Conservation (phyloP, 2,113 vertebrate species). For the Megalops atlanticus region DNA sequence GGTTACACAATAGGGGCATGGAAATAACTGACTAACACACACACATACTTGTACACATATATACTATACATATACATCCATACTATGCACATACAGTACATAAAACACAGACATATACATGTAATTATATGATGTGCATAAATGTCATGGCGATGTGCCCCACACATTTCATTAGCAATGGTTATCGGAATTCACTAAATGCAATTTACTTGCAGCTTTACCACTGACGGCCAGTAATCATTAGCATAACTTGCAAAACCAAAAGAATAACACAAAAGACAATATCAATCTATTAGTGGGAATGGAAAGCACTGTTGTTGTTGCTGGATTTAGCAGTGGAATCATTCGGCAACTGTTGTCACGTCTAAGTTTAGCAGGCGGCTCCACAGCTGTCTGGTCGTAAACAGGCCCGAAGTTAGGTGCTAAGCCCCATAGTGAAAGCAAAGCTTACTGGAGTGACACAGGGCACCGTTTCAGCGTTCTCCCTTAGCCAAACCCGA, state of each 20-base stretch:
- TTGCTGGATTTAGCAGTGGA: slow-evolving; percentile 65
- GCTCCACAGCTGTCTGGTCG: slow-evolving; percentile 67
- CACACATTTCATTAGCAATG: background rate
- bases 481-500: slow-evolving; percentile 65
- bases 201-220: background rate
- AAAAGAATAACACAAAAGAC: slow-evolving; percentile 63
- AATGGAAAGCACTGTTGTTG: slow-evolving; percentile 59
- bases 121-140: too few relatives aligned
- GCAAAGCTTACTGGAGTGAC: slow-evolving; percentile 72
- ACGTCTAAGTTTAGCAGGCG: slow-evolving; percentile 72
- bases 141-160: too few relatives aligned
- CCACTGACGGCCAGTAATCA: slow-evolving; percentile 57
- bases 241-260: slow-evolving; percentile 70
- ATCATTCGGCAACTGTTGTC: slow-evolving; percentile 73
- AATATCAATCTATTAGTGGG: slow-evolving; percentile 67
- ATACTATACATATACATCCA: background rate
- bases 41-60: background rate
- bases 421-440: slow-evolving; percentile 74
- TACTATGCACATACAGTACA: too few relatives aligned
- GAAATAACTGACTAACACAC: background rate
- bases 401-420: slow-evolving; percentile 67
- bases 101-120: too few relatives aligned
- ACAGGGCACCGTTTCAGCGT: slow-evolving; percentile 61
- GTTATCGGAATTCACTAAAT: background rate
- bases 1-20: background rate